phyloP scores from a whole-genome alignment of 2,113 vertebrate species.

The Ctenodactylus gundi region DNA sequence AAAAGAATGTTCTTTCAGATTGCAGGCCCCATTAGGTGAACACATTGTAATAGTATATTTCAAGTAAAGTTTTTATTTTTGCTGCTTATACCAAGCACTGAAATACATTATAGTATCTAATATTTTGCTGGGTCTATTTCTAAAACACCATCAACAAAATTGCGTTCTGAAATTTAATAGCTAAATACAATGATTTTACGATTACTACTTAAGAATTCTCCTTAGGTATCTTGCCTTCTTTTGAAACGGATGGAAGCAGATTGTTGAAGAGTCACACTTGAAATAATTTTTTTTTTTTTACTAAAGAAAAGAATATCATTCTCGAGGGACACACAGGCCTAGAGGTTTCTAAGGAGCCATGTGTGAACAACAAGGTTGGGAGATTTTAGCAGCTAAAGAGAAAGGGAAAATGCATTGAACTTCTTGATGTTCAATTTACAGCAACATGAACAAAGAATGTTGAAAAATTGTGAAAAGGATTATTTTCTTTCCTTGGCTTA shows the following conservation, averaged over 20 bases:
- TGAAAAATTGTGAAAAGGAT: conserved; percentile 3
- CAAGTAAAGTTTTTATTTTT: not conserved
- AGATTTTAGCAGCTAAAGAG: not conserved
- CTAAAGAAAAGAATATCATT: not conserved
- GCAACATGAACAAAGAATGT: not conserved
- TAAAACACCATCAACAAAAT: not conserved
- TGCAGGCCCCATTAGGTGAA: not conserved
- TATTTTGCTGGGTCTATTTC: not conserved
- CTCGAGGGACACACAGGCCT: not conserved
- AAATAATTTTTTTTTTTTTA: too few relatives aligned
- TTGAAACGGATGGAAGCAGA: not conserved
- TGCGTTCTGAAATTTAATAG: not conserved
- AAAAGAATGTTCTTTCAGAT: not conserved
- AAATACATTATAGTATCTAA: not conserved
- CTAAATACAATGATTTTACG: not conserved
- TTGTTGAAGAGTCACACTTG: conserved; percentile 8
- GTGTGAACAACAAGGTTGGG: not conserved
- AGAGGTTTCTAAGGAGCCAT: not conserved
- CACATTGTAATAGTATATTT: not conserved
- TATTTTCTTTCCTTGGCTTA: not conserved
- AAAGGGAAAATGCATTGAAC: not conserved
- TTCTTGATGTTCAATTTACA: not conserved
- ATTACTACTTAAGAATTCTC: not conserved
- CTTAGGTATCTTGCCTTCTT: not conserved
- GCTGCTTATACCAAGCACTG: not conserved